Conservation (phyloP, 2,113 vertebrate species). For the Alosa alosa region DNA sequence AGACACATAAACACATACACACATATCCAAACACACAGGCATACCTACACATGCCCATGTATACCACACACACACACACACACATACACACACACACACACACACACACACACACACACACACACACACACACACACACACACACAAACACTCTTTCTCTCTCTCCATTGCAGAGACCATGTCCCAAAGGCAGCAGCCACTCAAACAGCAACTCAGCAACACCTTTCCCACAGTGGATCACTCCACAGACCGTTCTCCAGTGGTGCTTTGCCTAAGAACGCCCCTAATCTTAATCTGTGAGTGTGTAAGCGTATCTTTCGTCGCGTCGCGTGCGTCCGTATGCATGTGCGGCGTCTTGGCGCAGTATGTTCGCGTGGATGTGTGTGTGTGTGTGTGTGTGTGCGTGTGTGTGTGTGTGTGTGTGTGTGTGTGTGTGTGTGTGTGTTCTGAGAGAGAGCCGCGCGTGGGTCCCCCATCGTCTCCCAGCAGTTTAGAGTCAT, state of each 20-base stretch:
- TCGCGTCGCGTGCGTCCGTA: no score
- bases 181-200: not conserved
- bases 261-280: slow-evolving; percentile 25
- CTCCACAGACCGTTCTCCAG: not conserved
- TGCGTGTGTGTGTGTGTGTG: not conserved
- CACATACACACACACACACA: not conserved
- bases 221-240: not conserved
- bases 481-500: slow-evolving; percentile 61
- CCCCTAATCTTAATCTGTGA: slow-evolving; percentile 32
- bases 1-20: not conserved
- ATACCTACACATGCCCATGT: not conserved
- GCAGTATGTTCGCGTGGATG: no score
- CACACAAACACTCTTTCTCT: not conserved
- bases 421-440: not conserved
- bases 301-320: no score
- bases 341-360: no score
- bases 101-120: not conserved
- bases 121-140: no score
- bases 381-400: not conserved
- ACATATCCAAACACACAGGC: not conserved
- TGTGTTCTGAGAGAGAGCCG: slow-evolving; percentile 19
- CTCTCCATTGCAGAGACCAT: not conserved
- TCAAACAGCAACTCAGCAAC: no score
- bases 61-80: not conserved
- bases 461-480: slow-evolving; percentile 45